phyloP scores from a whole-genome alignment of 2,113 vertebrate species.

The Oreocharis arfaki region DNA sequence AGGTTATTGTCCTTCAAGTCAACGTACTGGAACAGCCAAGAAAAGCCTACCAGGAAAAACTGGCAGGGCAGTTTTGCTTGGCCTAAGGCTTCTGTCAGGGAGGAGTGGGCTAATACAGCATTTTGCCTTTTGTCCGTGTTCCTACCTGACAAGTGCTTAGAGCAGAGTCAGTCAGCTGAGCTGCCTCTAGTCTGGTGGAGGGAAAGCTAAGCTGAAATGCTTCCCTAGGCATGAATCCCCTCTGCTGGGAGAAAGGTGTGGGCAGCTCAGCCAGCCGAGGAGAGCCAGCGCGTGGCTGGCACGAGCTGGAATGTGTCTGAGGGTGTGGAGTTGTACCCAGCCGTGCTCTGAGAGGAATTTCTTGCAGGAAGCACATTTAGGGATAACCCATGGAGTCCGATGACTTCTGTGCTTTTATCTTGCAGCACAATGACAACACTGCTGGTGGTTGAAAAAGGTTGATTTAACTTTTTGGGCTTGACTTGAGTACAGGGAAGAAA shows the following conservation, averaged over 20 bases:
- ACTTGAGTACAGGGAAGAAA: background rate
- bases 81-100: background rate
- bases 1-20: conserved; percentile 87
- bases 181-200: background rate
- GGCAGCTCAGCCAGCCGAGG: background rate
- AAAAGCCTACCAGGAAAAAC: background rate
- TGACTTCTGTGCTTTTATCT: background rate
- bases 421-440: background rate
- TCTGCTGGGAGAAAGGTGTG: background rate
- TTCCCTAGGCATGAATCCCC: background rate
- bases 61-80: background rate
- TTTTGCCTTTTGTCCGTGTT: background rate
- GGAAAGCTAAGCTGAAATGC: background rate
- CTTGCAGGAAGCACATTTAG: fast-evolving
- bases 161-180: background rate
- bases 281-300: background rate
- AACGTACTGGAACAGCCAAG: conserved; percentile 79
- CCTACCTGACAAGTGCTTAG: background rate
- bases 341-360: fast-evolving
- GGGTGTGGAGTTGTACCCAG: background rate
- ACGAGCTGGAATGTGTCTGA: background rate
- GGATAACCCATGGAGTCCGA: background rate
- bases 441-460: background rate
- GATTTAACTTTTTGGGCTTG: background rate
- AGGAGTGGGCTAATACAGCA: background rate